Percentiles rank a stretch among this genome's conserved stretches.
phyloP scores from a whole-genome alignment of 2,888 invertebrate genomes.

The Perdita meconis region DNA sequence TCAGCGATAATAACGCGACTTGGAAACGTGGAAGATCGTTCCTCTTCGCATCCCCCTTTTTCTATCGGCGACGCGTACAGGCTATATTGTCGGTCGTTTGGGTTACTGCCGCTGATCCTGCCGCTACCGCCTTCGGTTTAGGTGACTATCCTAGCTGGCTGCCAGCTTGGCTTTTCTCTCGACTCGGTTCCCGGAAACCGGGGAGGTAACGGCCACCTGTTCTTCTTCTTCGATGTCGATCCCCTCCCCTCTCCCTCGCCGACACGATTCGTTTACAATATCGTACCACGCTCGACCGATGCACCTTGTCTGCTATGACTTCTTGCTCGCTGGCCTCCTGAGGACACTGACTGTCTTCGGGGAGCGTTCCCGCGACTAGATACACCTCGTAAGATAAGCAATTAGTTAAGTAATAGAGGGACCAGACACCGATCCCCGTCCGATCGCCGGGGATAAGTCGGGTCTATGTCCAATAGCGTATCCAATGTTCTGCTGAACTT shows the following conservation, averaged over 20 bases:
- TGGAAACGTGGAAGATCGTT: slow-evolving; percentile 76
- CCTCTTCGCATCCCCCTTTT: slow-evolving; percentile 66
- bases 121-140: slow-evolving; percentile 51
- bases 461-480: no score
- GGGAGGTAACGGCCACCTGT: slow-evolving; percentile 71
- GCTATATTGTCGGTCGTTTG: slow-evolving; percentile 65
- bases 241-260: slow-evolving; percentile 7
- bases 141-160: slow-evolving; percentile 51
- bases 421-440: no score
- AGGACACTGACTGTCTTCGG: not conserved
- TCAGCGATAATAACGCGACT: slow-evolving; percentile 83
- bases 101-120: slow-evolving; percentile 48
- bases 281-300: slow-evolving; percentile 25
- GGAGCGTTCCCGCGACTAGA: no score
- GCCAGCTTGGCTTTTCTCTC: slow-evolving; percentile 27
- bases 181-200: slow-evolving; percentile 66
- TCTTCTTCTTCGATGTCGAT: slow-evolving; percentile 62
- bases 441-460: no score
- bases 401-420: not conserved
- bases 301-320: not conserved
- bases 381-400: not conserved
- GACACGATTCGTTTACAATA: slow-evolving; percentile 63
- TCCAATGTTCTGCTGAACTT: no score
- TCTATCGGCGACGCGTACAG: slow-evolving; percentile 61
- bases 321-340: not conserved